A percentile compares a stretch with the other conserved stretches of the same genome.
phyloP scores from a whole-genome alignment of 2,888 invertebrate species.

The Melikaiella ostensackeni region DNA sequence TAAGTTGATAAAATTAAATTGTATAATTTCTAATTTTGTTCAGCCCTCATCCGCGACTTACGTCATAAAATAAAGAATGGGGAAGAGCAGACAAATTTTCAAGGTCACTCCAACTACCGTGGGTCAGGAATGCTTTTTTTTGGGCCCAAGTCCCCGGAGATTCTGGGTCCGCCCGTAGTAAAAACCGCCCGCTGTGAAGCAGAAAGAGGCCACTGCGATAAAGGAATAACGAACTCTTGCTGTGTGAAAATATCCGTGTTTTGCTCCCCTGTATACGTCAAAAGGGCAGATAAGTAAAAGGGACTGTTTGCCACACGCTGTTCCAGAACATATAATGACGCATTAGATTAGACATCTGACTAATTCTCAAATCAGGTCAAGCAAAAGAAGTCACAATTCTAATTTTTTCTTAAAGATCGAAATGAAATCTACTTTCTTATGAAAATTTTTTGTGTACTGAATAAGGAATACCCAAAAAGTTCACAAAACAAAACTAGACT shows the following conservation, averaged over 20 bases:
- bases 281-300: constrained; percentile 12
- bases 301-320: constrained; percentile 30
- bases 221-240: constrained; percentile 34
- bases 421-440: too few species aligned
- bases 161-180: constrained; percentile 28
- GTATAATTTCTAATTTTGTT: too few species aligned
- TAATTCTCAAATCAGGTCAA: too few species aligned
- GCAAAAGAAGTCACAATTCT: too few species aligned
- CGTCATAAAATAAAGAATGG: too few species aligned
- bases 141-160: constrained; percentile 7
- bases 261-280: neutral
- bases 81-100: neutral
- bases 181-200: constrained; percentile 22
- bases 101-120: neutral
- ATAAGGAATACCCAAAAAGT: too few species aligned
- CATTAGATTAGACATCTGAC: neutral
- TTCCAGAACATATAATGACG: constrained; percentile 10
- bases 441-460: too few species aligned
- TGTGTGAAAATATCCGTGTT: constrained; percentile 23
- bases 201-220: constrained; percentile 33
- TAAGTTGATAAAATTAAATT: too few species aligned
- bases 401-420: too few species aligned
- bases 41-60: too few species aligned
- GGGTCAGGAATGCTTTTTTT: neutral
- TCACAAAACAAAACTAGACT: too few species aligned